Conservation (phyloP, 2,113 vertebrate species). For the Copsychus sechellarum region DNA sequence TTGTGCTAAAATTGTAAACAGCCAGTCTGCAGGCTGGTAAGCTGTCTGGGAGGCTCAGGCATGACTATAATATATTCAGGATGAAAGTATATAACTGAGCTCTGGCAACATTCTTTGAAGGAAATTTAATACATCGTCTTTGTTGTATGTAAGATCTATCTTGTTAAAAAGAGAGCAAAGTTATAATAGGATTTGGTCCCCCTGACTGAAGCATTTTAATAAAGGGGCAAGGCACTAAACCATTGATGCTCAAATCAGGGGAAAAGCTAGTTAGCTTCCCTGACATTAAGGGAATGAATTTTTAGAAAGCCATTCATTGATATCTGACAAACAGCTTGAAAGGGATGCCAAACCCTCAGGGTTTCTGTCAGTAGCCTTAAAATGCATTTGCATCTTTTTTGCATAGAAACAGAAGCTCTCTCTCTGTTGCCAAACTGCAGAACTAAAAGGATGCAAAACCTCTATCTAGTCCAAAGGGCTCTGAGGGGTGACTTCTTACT, state of each 20-base stretch:
- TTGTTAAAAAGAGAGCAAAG: slow-evolving; percentile 40
- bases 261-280: slow-evolving; percentile 39
- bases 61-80: neutral
- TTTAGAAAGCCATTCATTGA: slow-evolving; percentile 4
- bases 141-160: slow-evolving; percentile 26
- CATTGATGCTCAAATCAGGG: slow-evolving; percentile 27
- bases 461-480: slow-evolving; percentile 20
- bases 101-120: neutral
- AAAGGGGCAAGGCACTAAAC: slow-evolving; percentile 42
- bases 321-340: slow-evolving; percentile 64
- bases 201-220: slow-evolving; percentile 18
- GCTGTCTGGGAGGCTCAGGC: neutral
- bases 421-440: slow-evolving; percentile 46
- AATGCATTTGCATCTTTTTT: slow-evolving; percentile 61
- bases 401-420: slow-evolving; percentile 43
- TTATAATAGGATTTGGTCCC: slow-evolving; percentile 51
- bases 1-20: neutral
- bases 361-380: slow-evolving; percentile 63
- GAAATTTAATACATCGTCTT: slow-evolving; percentile 5
- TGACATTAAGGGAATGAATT: neutral
- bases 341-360: slow-evolving; percentile 55
- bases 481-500: slow-evolving; percentile 25
- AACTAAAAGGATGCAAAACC: slow-evolving; percentile 63
- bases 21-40: neutral
- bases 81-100: neutral